Base-by-base conservation (phyloP, 2,888 invertebrate genomes). In the Sipha maydis region DNA sequence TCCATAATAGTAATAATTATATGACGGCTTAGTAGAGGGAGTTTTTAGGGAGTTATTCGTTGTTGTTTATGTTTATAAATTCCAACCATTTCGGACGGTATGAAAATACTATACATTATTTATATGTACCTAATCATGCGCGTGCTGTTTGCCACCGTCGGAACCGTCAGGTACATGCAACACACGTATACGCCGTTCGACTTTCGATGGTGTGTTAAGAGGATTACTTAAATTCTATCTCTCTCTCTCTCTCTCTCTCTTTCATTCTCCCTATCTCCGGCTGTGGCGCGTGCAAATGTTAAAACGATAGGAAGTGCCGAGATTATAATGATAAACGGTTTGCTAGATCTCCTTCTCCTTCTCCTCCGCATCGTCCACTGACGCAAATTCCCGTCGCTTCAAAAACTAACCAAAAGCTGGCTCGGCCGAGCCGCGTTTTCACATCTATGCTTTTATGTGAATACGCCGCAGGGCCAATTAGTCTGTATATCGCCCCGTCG, bases 251-350 rank as follows among this genome's bases (percentile, higher is more conserved):
- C 67, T n/a, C 67, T 4, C 7, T n/a, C 56, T 34, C 34, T 34
- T 4, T 3, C 56, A n/a, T 4, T n/a, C n/a, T 3, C 8, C 34
- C 34, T 34, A 34, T 34, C 28, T 11, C 3, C 31, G 61, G 25
- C 56, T 38, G 38, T 14, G 11, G 38, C 7, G 11, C 61, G 75
- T 38, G 54, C 8, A 54, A 83, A 84, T 28, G 76, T 76, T 41
- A 41, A 76, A 84, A 84, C 38, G 61, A 73, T 71, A 31, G 83
- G 38, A 84, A 67, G 41, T 31, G 84, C 41, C 76, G 25, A 61
- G 76, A 85, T 76, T 67, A 85, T 31, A 77, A 85, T 85, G 84
- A 85, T 85, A 77, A 85, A 85, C 76, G 76, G 84, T 41, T 67
- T 7, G 34, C 19, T 61, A 19, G 34, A 34, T 28, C 38, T 61